phyloP scores from a whole-genome alignment of 2,888 invertebrate genomes.

The Orchesellides sinensis region DNA sequence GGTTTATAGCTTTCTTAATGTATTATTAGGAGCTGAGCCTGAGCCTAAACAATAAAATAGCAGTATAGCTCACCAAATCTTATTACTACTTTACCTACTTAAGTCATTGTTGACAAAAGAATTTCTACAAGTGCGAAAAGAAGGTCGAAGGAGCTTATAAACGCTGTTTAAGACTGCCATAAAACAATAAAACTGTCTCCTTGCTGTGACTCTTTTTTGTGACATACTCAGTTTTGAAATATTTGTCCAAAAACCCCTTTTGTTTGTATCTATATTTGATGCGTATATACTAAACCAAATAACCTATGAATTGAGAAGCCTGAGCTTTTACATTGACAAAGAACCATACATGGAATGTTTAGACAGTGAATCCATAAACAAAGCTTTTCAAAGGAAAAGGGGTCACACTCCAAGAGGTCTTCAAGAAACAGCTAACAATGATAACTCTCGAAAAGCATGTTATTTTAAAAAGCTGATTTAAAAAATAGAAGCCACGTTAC shows the following conservation, averaged over 20 bases:
- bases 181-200: conserved; percentile 56
- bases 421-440: too few species aligned
- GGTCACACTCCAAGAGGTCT: conserved; percentile 56
- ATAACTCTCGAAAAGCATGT: neutral
- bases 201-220: conserved; percentile 30
- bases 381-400: conserved; percentile 41
- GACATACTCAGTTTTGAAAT: conserved; percentile 13
- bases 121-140: conserved; percentile 42
- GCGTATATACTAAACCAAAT: neutral
- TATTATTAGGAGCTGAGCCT: too few species aligned
- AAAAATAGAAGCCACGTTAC: neutral
- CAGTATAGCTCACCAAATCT: neutral
- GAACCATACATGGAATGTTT: conserved; percentile 33
- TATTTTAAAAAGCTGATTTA: neutral
- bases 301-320: too few species aligned
- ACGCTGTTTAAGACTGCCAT: conserved; percentile 20
- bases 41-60: conserved; percentile 2
- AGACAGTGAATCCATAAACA: conserved; percentile 44
- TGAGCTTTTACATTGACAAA: too few species aligned
- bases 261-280: neutral
- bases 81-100: neutral
- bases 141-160: conserved; percentile 9
- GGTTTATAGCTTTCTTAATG: conserved; percentile 35
- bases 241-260: conserved; percentile 36
- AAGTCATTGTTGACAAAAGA: conserved; percentile 43